These are phyloP conservation scores for Phyllostomus hastatus DNA, from an alignment of 2,113 vertebrate genomes.

Conservation along the genomic window DNA sequence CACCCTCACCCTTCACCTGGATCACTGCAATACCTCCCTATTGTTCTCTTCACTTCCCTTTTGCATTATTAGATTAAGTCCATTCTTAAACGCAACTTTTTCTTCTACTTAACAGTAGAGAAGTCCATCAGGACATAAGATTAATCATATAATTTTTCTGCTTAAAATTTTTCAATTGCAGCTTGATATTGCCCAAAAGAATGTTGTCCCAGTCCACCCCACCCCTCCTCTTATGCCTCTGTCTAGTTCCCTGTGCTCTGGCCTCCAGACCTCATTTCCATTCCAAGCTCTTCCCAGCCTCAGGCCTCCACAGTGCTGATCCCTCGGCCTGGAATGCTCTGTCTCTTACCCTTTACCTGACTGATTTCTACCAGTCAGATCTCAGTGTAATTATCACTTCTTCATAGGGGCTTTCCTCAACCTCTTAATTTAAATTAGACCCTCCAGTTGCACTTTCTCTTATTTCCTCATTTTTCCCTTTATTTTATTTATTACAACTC, in stretches of 20 bases:
- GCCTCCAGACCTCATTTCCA: neutral
- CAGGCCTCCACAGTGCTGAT: neutral
- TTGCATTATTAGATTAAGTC: neutral
- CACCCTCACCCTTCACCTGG: neutral
- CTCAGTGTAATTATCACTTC: neutral
- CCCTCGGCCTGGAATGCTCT: neutral
- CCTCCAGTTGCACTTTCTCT: neutral
- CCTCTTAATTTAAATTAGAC: neutral
- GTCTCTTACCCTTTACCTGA: neutral
- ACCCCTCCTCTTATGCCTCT: neutral
- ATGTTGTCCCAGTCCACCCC: neutral
- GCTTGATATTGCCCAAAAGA: neutral
- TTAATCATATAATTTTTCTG: neutral
- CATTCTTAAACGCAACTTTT: neutral
- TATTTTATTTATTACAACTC: neutral
- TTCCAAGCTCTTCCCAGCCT: neutral
- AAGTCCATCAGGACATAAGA: neutral
- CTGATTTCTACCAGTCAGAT: neutral
- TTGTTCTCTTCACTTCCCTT: neutral
- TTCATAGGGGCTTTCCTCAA: neutral
- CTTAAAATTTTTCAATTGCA: neutral
- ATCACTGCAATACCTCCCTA: neutral
- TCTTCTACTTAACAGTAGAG: neutral
- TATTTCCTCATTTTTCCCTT: neutral
- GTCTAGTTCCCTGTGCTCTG: neutral